Evolutionary conservation across 2,797 vertebrate species (phyloP), one percentile per base, ranked within the genome.

Genomic region (Molossus molossus): DNA sequence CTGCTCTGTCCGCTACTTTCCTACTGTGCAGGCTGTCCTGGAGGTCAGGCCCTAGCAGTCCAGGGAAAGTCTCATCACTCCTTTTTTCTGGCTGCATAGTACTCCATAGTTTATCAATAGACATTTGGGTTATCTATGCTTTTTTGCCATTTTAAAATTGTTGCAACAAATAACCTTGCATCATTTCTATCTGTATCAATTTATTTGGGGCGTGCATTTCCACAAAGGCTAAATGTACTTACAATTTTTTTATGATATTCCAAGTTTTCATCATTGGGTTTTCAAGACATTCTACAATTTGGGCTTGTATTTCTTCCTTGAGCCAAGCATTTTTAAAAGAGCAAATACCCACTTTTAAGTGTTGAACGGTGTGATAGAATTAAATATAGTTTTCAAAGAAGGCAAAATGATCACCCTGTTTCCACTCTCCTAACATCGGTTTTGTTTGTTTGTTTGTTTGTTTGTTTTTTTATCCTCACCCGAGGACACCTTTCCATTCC

Each of bases 231-330:
- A 40, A 75, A 79, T 20, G 21, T 37, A 62, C 70, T 91, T 83
- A 29, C 70, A 55, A 82, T 90, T 72, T 94, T 67, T 69, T 87
- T 82, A 69, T 48, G 53, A 29, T 55, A 27, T 50, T 29, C 64
- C 27, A 55, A 27, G 29, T 81, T 97, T 95, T 90, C 15, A 53
- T 91, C 80, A n/a, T 72, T 37, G 9, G 64, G 45, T 86, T 91
- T 80, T 67, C 70, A 93, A 60, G 81, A 87, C 77, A 93, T 90
- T 94, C 50, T 80, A 3, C 79, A 79, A 5, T 48, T 89, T 81
- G 75, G 45, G 33, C 45, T 76, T 94, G 15, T 88, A n/a, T 58
- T 91, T 93, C 25, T 85, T 18, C 62, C 75, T 87, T 55, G n/a
- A 65, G 85, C 57, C 20, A 45, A n/a, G n/a, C 48, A 17, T 95